Conservation (phyloP, 2,888 invertebrate genomes). For the Euplexia lucipara region DNA sequence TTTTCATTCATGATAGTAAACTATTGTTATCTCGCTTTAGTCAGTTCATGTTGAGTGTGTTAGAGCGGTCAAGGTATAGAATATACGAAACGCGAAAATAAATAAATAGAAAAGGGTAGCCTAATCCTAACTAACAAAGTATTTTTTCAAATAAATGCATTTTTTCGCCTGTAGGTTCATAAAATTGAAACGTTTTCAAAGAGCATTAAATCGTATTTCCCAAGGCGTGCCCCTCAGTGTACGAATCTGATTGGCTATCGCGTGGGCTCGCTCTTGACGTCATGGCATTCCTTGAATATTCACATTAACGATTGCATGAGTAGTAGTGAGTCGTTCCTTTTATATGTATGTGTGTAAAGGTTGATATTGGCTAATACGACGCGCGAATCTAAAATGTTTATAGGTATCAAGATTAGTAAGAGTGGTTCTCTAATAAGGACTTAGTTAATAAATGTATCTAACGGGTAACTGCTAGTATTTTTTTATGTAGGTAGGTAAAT, state of each 20-base stretch:
- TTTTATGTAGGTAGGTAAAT: not conserved
- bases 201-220: constrained; percentile 77
- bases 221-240: constrained; percentile 91
- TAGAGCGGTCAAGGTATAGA: constrained; percentile 68
- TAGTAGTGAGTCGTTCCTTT: constrained; percentile 64
- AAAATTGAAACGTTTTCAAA: constrained; percentile 33
- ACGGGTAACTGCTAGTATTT: not conserved
- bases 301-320: constrained; percentile 82
- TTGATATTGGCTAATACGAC: constrained; percentile 33
- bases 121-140: constrained; percentile 1
- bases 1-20: constrained; percentile 88
- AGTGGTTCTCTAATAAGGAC: constrained; percentile 5
- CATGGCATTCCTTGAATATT: constrained; percentile 86
- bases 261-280: constrained; percentile 90
- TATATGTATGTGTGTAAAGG: constrained; percentile 43
- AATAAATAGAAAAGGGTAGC: constrained; percentile 18
- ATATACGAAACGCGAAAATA: constrained; percentile 18
- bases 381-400: constrained; percentile 21
- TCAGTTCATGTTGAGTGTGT: constrained; percentile 57
- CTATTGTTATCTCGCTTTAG: constrained; percentile 81
- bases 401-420: constrained; percentile 12
- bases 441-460: not conserved
- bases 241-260: constrained; percentile 88
- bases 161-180: constrained; percentile 13
- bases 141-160: constrained; percentile 16